Base-by-base conservation (phyloP, 1,140 invertebrate species). In the Rhyacophila brunnea region DNA sequence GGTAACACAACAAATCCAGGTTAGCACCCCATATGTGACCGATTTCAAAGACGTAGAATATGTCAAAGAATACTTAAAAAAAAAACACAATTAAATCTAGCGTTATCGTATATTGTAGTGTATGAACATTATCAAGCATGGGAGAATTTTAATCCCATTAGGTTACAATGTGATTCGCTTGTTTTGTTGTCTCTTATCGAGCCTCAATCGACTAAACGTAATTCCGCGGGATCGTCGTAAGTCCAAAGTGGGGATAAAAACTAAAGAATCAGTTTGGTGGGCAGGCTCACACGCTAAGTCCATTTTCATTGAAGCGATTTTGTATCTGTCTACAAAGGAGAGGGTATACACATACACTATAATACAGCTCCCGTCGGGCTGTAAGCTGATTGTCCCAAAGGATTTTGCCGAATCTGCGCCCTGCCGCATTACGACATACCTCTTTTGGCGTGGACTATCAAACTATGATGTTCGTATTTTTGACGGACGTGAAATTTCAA, bases 281-380 rank as follows among this genome's bases (percentile, higher is more conserved):
- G n/a, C 38, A 4, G 38, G 38, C 38, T n/a, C 38, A 15, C 19
- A 36, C 28, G 45, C 19, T 61, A 61, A 61, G 59, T 61, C 59
- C 52, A 56, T 56, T 61, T 61, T 56, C 59, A 61, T 61, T 61
- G 59, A 56, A 52, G 13, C 52, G 52, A 50, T 61, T 61, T 60
- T 42, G 32, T 36, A 23, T 53, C 23, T 52, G 44, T 19, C 49
- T 47, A 60, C 50, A 60, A 53, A 53, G 49, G 34, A 48, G 34
- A 44, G 34, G 40, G 19, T 1, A 19, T 23, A 45, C 19, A 49
- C 17, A 49, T n/a, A n/a, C n/a, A n/a, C n/a, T n/a, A n/a, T n/a
- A n/a, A n/a, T n/a, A 28, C 9, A 28, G 23, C 9, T 28, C 23
- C 23, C 23, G 23, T 28, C 23, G 23, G 23, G 49, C 49, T 36